phyloP scores from a whole-genome alignment of 2,797 vertebrate genomes.

The Falco rusticolus region DNA sequence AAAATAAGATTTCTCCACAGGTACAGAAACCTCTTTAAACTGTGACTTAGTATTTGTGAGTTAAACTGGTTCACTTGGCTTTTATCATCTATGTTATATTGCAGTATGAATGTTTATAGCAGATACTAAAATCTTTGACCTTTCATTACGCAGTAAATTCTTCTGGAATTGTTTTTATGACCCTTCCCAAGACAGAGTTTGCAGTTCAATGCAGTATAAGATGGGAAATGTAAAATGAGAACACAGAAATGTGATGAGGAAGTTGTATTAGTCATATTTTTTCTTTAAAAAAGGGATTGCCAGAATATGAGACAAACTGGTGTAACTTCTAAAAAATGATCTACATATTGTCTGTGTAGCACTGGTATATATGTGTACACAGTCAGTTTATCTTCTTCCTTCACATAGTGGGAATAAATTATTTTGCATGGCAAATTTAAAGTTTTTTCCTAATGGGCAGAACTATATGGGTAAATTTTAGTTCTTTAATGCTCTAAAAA shows the following conservation, averaged over 20 bases:
- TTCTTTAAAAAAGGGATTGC: background rate
- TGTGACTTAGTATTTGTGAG: background rate
- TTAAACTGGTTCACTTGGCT: background rate
- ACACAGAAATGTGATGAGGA: background rate
- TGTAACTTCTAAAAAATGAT: background rate
- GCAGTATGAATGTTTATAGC: conserved; percentile 14
- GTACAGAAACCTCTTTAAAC: background rate
- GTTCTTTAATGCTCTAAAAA: background rate
- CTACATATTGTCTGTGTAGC: background rate
- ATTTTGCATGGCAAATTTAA: background rate
- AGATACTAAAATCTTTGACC: conserved; percentile 24
- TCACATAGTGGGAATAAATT: background rate
- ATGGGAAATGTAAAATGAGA: background rate
- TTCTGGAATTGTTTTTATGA: conserved; percentile 1
- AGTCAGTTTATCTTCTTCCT: background rate
- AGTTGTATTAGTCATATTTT: background rate
- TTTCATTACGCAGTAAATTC: conserved; percentile 16
- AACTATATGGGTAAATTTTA: background rate
- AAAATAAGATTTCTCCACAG: background rate
- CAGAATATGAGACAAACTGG: background rate
- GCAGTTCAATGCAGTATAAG: background rate
- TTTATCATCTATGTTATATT: background rate
- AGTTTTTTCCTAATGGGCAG: background rate
- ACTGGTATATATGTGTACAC: background rate
- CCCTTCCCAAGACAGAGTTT: background rate